phyloP scores from a whole-genome alignment of 1,140 invertebrate genomes.

The Frieseomelitta varia region DNA sequence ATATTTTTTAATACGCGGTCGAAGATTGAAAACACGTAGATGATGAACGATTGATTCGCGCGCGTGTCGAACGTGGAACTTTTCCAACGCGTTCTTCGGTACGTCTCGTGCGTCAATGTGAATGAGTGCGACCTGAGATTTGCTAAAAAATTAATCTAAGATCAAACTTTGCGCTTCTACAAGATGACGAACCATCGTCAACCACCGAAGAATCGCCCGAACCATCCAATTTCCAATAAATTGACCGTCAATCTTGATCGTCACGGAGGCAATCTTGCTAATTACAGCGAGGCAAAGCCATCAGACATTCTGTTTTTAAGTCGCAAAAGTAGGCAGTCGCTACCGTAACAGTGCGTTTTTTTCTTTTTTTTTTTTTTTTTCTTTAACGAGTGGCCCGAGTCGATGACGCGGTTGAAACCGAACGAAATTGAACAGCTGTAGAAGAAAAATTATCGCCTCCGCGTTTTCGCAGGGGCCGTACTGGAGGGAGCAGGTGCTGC shows the following conservation, averaged over 20 bases:
- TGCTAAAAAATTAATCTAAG: background rate
- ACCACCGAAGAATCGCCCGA: too few species aligned
- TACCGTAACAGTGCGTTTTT: background rate
- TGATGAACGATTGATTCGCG: background rate
- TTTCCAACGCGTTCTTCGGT: background rate
- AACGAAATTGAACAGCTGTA: constrained; percentile 68
- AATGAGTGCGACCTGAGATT: background rate
- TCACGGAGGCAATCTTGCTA: background rate
- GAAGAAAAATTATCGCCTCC: constrained; percentile 67
- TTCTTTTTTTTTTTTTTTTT: background rate
- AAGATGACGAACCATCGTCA: too few species aligned
- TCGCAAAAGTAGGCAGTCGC: background rate
- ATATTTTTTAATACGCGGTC: background rate
- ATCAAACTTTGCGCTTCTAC: too few species aligned
- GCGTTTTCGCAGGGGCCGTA: constrained; percentile 47
- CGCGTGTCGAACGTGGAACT: background rate
- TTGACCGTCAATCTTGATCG: background rate
- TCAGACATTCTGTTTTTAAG: background rate
- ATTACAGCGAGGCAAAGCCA: background rate
- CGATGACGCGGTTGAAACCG: constrained; percentile 53
- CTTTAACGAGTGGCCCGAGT: background rate
- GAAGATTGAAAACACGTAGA: background rate
- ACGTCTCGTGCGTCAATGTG: background rate
- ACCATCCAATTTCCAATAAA: background rate
- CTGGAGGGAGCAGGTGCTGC: constrained; percentile 64